Base-by-base conservation (phyloP, 2,113 vertebrate species). In the Myrmecophaga tridactyla region DNA sequence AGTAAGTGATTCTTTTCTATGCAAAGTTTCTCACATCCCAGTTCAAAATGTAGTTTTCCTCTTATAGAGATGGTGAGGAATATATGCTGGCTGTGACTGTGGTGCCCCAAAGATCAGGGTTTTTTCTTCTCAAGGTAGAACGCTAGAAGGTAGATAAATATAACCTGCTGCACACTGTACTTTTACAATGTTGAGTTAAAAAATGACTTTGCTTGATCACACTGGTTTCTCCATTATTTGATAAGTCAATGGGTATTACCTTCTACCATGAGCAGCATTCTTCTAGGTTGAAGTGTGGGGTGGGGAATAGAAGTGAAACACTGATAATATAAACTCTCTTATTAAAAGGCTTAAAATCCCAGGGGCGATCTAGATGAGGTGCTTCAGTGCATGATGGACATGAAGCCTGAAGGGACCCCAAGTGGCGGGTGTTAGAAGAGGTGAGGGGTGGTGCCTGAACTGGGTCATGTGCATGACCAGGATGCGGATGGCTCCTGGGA, bases 401-500 rank as follows among this genome's bases (percentile, higher is more conserved):
- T n/a, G 11, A 4, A 56, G 6, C 34, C 6, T 23, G 65, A 6
- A 41, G 36, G 36, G 41, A 56, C 48, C 9, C 13, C 29, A 11
- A 41, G 34, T 4, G 31, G 3, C 7, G 12, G 41, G 27, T 23
- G 17, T 18, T 51, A 27, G 20, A 58, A 15, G 3, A 4, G 18
- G n/a, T 27, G 67, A 34, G 76, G 43, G 69, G 3, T 1, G 7
- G 15, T 5, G 14, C 14, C 5, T 29, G n/a, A 41, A 41, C 39
- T 29, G 46, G n/a, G 9, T 34, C 6, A 0, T 34, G 63, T 6
- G 0, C 2, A 7, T 0, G 25, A 6, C 3, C 18, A 36, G 7
- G 25, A 7, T 6, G 2, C 2, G 0, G 1, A 10, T 43, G 15
- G 43, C 56, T 60, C 27, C 41, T 20, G 0, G 15, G 48, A 82